Evolutionary conservation across 2,113 vertebrate species (phyloP).

Genomic region (Daphoenositta chrysoptera): DNA sequence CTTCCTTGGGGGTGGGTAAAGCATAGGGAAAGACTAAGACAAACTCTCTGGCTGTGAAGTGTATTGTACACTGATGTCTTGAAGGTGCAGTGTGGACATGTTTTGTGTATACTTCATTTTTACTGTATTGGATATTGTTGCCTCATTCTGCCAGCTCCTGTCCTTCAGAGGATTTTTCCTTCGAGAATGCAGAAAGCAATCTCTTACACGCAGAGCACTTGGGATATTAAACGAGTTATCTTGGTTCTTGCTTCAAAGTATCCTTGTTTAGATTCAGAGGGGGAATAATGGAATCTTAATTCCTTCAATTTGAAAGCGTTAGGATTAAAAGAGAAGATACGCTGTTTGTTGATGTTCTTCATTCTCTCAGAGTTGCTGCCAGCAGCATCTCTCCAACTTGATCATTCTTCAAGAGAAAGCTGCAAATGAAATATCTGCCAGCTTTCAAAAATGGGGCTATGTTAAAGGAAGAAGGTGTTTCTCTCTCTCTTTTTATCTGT

Average conservation of each 20-base stretch:
- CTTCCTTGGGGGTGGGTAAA: background rate
- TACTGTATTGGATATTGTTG: background rate
- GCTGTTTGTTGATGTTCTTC: slow-evolving; percentile 24
- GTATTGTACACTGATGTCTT: background rate
- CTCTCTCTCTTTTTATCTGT: background rate
- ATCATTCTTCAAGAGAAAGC: slow-evolving; percentile 46
- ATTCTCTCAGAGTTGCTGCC: background rate
- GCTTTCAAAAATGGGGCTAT: slow-evolving; percentile 9
- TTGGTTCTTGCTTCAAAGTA: slow-evolving; percentile 15
- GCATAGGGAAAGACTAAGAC: background rate
- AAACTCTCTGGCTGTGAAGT: background rate
- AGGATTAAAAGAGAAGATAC: slow-evolving; percentile 21
- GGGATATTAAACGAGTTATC: background rate
- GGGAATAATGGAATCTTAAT: slow-evolving; percentile 47
- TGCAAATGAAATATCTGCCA: slow-evolving; percentile 15
- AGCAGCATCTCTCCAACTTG: background rate
- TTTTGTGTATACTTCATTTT: background rate
- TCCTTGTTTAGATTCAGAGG: slow-evolving; percentile 25
- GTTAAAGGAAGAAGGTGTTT: slow-evolving; percentile 23
- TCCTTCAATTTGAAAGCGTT: slow-evolving; percentile 50
- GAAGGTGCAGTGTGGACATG: background rate
- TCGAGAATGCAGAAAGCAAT: background rate
- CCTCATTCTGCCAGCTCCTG: background rate
- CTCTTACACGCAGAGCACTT: background rate
- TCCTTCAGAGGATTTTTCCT: background rate